A percentile compares a stretch with the other conserved stretches of the same genome.
phyloP scores from a whole-genome alignment of 2,888 invertebrate species.

The Papilio demoleus region DNA sequence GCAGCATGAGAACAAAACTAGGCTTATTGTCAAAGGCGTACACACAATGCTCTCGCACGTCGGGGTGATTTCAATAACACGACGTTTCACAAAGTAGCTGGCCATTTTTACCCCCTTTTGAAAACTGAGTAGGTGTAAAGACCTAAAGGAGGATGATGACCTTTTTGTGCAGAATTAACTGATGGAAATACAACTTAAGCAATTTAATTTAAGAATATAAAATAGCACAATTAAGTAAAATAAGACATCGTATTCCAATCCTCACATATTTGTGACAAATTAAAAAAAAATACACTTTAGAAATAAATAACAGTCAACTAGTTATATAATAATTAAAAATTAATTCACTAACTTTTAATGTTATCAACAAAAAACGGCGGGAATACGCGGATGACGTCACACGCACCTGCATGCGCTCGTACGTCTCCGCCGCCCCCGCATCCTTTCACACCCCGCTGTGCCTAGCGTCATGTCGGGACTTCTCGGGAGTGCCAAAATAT shows the following conservation, averaged over 20 bases:
- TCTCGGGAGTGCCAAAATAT: too few species aligned
- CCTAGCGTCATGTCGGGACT: too few species aligned
- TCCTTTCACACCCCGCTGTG: too few species aligned
- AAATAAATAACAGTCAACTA: too few species aligned
- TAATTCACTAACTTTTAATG: too few species aligned
- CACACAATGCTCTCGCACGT: conserved; percentile 16
- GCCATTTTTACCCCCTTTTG: conserved; percentile 23
- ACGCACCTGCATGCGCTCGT: too few species aligned
- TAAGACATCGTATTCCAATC: not conserved
- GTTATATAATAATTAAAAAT: too few species aligned
- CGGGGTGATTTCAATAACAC: conserved; percentile 25
- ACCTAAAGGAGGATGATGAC: not conserved
- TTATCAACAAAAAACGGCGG: too few species aligned
- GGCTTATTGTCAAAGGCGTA: conserved; percentile 36
- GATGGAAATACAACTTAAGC: not conserved
- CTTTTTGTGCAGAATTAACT: not conserved
- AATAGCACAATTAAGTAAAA: not conserved
- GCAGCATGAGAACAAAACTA: conserved; percentile 25
- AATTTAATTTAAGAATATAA: not conserved
- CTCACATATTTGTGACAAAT: not conserved
- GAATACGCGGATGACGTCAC: too few species aligned
- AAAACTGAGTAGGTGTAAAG: not conserved
- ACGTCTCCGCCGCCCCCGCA: too few species aligned
- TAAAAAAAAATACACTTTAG: too few species aligned
- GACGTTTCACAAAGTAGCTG: conserved; percentile 28